Conservation (phyloP, 2,888 invertebrate species). For the Tachina lurida region DNA sequence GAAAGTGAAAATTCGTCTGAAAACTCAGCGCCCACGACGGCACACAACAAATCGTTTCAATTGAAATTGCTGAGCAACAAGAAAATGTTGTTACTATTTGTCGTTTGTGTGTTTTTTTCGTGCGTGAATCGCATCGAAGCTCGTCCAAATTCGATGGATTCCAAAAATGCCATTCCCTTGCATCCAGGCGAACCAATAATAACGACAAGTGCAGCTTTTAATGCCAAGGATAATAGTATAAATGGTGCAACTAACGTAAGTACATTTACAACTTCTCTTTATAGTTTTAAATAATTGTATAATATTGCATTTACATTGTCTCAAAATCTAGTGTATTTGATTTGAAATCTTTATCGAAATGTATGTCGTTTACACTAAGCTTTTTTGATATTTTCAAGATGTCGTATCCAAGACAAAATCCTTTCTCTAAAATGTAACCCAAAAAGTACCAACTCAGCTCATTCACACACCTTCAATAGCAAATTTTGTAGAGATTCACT, state of each 20-base stretch:
- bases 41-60: constrained; percentile 49
- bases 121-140: constrained; percentile 78
- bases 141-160: constrained; percentile 79
- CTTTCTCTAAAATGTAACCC: too few relatives aligned
- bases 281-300: too few relatives aligned
- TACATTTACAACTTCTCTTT: too few relatives aligned
- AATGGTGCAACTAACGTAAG: constrained; percentile 53
- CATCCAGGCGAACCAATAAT: neutral
- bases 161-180: constrained; percentile 43
- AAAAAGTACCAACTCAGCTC: too few relatives aligned
- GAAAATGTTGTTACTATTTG: constrained; percentile 75
- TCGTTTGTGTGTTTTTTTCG: constrained; percentile 77
- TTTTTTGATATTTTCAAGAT: too few relatives aligned
- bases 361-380: too few relatives aligned
- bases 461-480: too few relatives aligned
- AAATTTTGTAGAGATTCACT: too few relatives aligned
- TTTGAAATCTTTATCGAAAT: too few relatives aligned
- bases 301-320: too few relatives aligned
- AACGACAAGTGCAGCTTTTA: constrained; percentile 19
- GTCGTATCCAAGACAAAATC: too few relatives aligned
- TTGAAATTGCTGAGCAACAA: constrained; percentile 73
- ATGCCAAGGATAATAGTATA: constrained; percentile 6
- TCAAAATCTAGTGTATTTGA: too few relatives aligned
- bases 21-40: neutral
- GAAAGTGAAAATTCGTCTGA: neutral